Evolutionary conservation across 1,140 invertebrate genomes (phyloP).

Genomic region (Wiebesia pumilae): DNA sequence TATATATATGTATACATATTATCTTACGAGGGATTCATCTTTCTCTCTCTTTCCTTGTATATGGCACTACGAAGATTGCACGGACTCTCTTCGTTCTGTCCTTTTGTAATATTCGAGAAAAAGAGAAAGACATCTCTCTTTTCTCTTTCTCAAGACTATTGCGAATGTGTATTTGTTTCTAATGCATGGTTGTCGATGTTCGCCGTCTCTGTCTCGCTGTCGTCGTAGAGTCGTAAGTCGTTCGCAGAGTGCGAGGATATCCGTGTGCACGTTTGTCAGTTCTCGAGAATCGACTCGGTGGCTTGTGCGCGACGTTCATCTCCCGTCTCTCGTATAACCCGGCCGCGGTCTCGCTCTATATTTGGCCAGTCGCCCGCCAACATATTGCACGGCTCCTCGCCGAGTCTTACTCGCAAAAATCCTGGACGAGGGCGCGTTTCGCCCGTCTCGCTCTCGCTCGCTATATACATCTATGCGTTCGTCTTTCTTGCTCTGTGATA

Average conservation of each 20-base stretch:
- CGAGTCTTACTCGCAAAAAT: constrained; percentile 32
- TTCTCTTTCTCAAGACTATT: neutral
- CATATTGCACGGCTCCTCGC: constrained; percentile 67
- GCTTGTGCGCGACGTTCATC: constrained; percentile 56
- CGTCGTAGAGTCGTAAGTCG: constrained; percentile 50
- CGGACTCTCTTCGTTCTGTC: neutral
- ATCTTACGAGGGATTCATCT: neutral
- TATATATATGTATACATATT: neutral
- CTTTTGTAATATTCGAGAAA: neutral
- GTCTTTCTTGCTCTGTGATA: constrained; percentile 4
- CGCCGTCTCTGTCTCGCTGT: constrained; percentile 5
- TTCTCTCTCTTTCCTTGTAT: neutral
- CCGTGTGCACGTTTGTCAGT: constrained; percentile 59
- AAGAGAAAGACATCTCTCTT: neutral
- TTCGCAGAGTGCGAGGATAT: constrained; percentile 13
- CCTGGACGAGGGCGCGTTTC: constrained; percentile 41
- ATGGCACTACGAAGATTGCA: neutral
- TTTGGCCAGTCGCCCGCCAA: constrained; percentile 72
- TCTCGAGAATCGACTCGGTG: constrained; percentile 52
- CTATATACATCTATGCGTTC: neutral
- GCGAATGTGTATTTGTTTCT: neutral
- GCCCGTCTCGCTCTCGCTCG: constrained; percentile 24
- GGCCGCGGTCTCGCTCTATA: constrained; percentile 71
- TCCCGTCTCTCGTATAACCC: constrained; percentile 52
- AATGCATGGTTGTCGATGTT: neutral